A percentile compares a stretch with the other conserved stretches of the same genome.
phyloP scores from a whole-genome alignment of 2,888 invertebrate species.

The Conus canariensis region DNA sequence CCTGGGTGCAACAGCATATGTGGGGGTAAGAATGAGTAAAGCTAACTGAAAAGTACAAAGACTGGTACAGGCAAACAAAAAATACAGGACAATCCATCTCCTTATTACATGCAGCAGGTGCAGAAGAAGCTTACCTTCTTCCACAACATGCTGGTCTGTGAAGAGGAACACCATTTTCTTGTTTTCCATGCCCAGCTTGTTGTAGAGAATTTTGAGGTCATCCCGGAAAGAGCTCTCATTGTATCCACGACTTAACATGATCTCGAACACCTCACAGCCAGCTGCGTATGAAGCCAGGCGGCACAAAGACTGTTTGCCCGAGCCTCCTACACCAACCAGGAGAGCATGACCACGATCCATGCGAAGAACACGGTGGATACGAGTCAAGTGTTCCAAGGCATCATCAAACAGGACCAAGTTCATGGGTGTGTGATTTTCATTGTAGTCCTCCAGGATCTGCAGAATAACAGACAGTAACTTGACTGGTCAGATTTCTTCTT shows the following conservation, averaged over 20 bases:
- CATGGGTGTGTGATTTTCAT: slow-evolving; percentile 86
- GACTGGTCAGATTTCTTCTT: too few relatives aligned
- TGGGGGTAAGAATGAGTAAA: too few relatives aligned
- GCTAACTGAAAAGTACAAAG: too few relatives aligned
- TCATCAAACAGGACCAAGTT: slow-evolving; percentile 93
- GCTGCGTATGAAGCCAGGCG: slow-evolving; percentile 91
- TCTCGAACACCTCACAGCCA: slow-evolving; percentile 89
- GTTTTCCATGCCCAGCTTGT: slow-evolving; percentile 87
- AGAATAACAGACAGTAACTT: not conserved
- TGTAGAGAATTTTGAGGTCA: slow-evolving; percentile 90
- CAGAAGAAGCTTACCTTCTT: slow-evolving; percentile 76
- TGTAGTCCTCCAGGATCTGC: slow-evolving; percentile 91
- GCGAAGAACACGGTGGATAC: slow-evolving; percentile 90
- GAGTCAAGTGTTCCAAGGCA: slow-evolving; percentile 92
- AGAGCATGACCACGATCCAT: slow-evolving; percentile 91
- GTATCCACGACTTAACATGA: slow-evolving; percentile 89
- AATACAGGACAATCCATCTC: too few relatives aligned
- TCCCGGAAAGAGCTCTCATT: slow-evolving; percentile 90
- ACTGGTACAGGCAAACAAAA: too few relatives aligned
- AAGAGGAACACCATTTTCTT: slow-evolving; percentile 91
- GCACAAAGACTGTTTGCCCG: slow-evolving; percentile 91
- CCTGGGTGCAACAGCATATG: too few relatives aligned
- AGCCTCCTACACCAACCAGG: slow-evolving; percentile 90
- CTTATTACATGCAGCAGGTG: too few relatives aligned
- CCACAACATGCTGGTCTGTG: slow-evolving; percentile 87